phyloP scores from a whole-genome alignment of 2,113 vertebrate species.

The Diphyllodes magnificus region DNA sequence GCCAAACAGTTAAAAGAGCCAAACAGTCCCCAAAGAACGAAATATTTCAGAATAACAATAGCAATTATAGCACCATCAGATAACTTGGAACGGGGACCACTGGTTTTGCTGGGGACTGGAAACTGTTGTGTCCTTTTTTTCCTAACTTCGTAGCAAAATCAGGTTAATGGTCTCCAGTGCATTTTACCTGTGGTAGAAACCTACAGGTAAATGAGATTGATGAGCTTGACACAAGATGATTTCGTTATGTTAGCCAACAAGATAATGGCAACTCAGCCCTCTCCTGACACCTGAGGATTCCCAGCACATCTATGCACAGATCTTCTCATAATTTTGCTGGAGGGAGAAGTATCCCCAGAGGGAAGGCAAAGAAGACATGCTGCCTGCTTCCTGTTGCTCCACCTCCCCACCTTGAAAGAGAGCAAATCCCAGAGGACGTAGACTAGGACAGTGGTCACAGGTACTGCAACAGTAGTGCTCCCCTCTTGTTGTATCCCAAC shows the following conservation, averaged over 20 bases:
- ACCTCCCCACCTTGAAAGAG: neutral
- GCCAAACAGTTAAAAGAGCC: neutral
- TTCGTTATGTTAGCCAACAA: neutral
- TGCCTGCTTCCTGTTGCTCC: neutral
- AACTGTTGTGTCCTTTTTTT: neutral
- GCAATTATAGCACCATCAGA: neutral
- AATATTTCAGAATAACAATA: neutral
- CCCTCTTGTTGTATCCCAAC: neutral
- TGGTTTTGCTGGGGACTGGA: neutral
- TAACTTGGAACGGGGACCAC: neutral
- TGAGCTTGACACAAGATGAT: neutral
- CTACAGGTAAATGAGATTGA: neutral
- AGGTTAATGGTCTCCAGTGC: neutral
- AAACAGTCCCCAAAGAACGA: neutral
- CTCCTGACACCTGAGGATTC: neutral
- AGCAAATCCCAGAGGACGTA: neutral
- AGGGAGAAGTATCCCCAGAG: neutral
- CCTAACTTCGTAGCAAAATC: neutral
- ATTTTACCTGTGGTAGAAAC: neutral
- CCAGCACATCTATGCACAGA: neutral
- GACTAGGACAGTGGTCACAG: neutral
- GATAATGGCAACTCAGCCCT: neutral
- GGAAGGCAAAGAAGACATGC: accelerated
- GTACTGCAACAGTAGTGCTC: neutral
- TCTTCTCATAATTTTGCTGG: neutral